Evolutionary conservation across 2,888 invertebrate species (phyloP).

Genomic region (Aphidius colemani): DNA sequence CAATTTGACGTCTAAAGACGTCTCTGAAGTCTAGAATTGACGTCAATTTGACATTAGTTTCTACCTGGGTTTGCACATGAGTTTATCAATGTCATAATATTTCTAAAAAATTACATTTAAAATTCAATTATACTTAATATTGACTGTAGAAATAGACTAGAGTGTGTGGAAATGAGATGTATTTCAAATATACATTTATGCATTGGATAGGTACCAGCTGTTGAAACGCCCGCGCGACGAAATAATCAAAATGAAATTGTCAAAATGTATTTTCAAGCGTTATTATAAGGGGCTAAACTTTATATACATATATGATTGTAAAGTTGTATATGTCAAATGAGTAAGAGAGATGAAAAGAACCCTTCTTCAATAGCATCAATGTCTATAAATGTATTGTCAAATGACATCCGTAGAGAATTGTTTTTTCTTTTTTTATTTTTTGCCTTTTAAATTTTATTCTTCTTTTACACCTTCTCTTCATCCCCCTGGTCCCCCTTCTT

Average conservation of each 20-base stretch:
- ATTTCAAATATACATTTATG: conserved; percentile 11
- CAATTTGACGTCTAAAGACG: too few species aligned
- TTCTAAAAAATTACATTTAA: too few species aligned
- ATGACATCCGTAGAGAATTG: conserved; percentile 56
- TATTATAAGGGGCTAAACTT: conserved; percentile 45
- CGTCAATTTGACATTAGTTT: too few species aligned
- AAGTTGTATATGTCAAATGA: conserved; percentile 25
- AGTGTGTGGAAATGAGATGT: conserved; percentile 1
- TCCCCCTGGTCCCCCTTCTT: background rate
- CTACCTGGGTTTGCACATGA: too few species aligned
- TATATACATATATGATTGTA: background rate
- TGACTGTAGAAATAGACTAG: conserved; percentile 33
- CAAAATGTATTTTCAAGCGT: conserved; percentile 56
- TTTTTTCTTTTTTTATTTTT: conserved; percentile 39
- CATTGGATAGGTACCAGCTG: conserved; percentile 47
- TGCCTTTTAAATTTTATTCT: too few species aligned
- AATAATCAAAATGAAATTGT: conserved; percentile 60
- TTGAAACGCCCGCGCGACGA: conserved; percentile 42
- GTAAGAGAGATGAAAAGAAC: conserved; percentile 34
- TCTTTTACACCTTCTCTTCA: background rate
- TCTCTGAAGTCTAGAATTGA: too few species aligned
- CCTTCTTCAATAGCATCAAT: conserved; percentile 43
- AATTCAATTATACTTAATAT: background rate
- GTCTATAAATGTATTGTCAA: conserved; percentile 25
- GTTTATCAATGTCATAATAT: too few species aligned